phyloP scores from a whole-genome alignment of 1,140 invertebrate species.

The Conus betulinus region DNA sequence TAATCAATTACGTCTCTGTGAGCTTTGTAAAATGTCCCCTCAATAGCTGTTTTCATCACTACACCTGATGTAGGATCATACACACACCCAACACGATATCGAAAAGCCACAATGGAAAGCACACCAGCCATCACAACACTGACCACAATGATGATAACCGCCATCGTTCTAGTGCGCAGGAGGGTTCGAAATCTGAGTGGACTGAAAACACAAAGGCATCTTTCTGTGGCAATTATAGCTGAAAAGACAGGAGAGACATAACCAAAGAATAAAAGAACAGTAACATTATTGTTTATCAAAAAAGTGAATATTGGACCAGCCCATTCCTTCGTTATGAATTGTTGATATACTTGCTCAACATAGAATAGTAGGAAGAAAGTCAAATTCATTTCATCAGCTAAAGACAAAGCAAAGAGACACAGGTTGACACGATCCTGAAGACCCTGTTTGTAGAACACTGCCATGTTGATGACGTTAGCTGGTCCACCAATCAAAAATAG shows the following conservation, averaged over 20 bases:
- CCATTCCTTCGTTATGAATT: neutral
- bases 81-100: too few species aligned
- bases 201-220: too few species aligned
- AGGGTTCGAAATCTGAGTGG: too few species aligned
- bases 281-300: neutral
- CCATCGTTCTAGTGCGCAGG: too few species aligned
- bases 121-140: too few species aligned
- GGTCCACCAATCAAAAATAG: neutral
- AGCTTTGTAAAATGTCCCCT: too few species aligned
- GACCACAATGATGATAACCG: too few species aligned
- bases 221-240: too few species aligned
- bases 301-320: neutral
- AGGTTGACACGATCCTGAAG: conserved; percentile 1
- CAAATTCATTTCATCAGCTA: neutral
- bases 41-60: too few species aligned
- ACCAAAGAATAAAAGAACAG: neutral
- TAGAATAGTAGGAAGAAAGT: neutral
- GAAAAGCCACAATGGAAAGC: too few species aligned
- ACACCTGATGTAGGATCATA: too few species aligned
- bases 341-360: neutral
- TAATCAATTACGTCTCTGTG: too few species aligned
- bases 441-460: neutral
- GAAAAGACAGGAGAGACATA: neutral
- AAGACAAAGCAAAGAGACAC: neutral
- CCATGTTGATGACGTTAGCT: conserved; percentile 9